Percentiles rank a stretch among this genome's conserved stretches.
These are phyloP conservation scores for Rallus limicola DNA, from an alignment of 2,113 vertebrate genomes.

Conservation along the genomic window DNA sequence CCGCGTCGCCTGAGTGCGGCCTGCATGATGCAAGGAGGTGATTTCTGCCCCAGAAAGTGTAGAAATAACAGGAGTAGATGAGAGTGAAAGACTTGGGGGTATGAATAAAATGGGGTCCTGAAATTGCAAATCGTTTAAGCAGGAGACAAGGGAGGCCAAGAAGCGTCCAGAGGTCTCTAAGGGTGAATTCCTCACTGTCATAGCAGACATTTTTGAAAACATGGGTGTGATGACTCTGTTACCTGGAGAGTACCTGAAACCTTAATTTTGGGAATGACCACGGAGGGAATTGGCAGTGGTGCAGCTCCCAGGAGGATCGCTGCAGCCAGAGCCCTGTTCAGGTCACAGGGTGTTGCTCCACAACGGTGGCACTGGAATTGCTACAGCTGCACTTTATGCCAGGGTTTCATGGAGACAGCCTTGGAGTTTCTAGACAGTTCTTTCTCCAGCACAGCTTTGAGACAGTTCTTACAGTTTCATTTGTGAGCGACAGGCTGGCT, in stretches of 20 bases:
- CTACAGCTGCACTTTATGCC: neutral
- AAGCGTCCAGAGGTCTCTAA: neutral
- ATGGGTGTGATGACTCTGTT: neutral
- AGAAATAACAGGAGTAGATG: neutral
- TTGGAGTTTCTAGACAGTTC: neutral
- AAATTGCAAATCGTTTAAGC: neutral
- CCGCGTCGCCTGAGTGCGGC: neutral
- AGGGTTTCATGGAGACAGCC: neutral
- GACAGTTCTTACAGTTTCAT: neutral
- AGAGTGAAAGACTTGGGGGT: neutral
- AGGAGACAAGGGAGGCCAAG: neutral
- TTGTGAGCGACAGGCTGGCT: too few species aligned
- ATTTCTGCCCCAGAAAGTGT: neutral
- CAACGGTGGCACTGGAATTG: neutral
- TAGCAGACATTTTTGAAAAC: neutral
- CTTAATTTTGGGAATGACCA: neutral
- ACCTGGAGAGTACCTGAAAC: too few species aligned
- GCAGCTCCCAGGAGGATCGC: neutral
- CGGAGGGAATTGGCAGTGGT: neutral
- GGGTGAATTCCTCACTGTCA: neutral
- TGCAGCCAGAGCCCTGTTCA: neutral
- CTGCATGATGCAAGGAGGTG: neutral
- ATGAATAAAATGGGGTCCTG: neutral
- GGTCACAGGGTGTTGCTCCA: too few species aligned
- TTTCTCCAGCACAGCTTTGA: neutral